These are phyloP conservation scores for Agrenia bidenticulata DNA, from an alignment of 2,888 invertebrate species.

Conservation along the genomic window DNA sequence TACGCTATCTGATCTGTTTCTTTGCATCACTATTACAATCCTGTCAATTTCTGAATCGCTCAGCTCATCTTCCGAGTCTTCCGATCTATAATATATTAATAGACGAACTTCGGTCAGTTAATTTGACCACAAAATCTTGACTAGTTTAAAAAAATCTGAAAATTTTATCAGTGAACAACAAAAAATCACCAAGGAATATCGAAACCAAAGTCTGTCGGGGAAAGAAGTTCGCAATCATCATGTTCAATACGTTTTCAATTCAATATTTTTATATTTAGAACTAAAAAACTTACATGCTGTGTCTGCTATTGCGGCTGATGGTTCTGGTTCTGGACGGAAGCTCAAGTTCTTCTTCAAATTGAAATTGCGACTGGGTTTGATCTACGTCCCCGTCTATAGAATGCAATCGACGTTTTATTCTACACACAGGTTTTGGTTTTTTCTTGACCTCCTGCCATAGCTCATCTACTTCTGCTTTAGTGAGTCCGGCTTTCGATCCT, in stretches of 20 bases:
- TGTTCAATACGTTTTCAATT: conserved; percentile 14
- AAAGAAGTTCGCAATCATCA: conserved; percentile 41
- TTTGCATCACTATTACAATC: conserved; percentile 68
- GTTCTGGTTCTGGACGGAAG: conserved; percentile 67
- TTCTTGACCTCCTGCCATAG: conserved; percentile 50
- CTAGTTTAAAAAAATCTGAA: neutral
- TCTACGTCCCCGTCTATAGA: conserved; percentile 12
- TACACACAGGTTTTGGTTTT: conserved; percentile 40
- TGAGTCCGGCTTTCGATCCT: conserved; percentile 23
- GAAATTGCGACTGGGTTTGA: conserved; percentile 90
- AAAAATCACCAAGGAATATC: conserved; percentile 29
- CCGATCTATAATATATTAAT: conserved; percentile 62
- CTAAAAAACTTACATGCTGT: conserved; percentile 37
- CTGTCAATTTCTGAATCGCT: conserved; percentile 91
- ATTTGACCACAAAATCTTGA: neutral
- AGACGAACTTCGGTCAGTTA: neutral
- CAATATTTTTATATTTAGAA: conserved; percentile 25
- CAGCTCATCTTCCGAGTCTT: conserved; percentile 69
- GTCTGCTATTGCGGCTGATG: conserved; percentile 31
- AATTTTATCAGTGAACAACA: conserved; percentile 27
- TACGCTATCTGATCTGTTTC: conserved; percentile 40
- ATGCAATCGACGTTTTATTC: conserved; percentile 6
- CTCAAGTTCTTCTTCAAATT: conserved; percentile 94
- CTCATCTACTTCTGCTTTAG: conserved; percentile 26
- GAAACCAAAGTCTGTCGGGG: conserved; percentile 38